phyloP scores from a whole-genome alignment of 2,888 invertebrate species.

The Watsonalla binaria region DNA sequence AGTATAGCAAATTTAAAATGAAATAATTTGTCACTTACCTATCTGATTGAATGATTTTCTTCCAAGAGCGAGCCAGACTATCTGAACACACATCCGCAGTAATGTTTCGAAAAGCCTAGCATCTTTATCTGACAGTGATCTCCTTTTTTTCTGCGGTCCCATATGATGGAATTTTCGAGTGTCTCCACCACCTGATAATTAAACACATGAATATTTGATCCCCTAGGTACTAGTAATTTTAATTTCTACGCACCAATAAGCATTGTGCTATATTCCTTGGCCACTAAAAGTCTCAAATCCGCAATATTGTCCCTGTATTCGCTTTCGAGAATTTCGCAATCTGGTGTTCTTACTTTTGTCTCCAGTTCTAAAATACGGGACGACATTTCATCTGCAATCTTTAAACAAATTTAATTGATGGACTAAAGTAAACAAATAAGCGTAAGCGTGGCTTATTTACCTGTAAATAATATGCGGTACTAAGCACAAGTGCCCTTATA shows the following conservation, averaged over 20 bases:
- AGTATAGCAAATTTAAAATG: not conserved
- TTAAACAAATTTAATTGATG: constrained; percentile 9
- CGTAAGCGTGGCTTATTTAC: constrained; percentile 38
- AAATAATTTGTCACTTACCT: constrained; percentile 55
- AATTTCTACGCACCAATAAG: constrained; percentile 63
- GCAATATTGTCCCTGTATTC: constrained; percentile 75
- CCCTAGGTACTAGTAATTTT: not conserved
- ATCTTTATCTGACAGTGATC: constrained; percentile 81
- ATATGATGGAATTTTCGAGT: constrained; percentile 80
- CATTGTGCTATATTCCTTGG: constrained; percentile 80
- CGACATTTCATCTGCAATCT: constrained; percentile 78
- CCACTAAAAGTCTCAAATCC: constrained; percentile 78
- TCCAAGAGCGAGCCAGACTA: constrained; percentile 82
- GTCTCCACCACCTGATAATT: constrained; percentile 60
- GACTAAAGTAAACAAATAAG: constrained; percentile 1
- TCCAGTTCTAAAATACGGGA: constrained; percentile 69
- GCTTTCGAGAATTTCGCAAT: constrained; percentile 65
- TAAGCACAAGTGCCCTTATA: constrained; percentile 80
- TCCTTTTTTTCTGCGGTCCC: constrained; percentile 73
- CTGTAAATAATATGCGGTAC: constrained; percentile 81
- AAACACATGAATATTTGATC: not conserved
- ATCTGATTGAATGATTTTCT: constrained; percentile 79
- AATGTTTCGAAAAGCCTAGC: constrained; percentile 79
- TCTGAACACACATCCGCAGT: constrained; percentile 77
- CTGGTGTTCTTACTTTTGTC: constrained; percentile 74